phyloP scores from a whole-genome alignment of 2,888 invertebrate genomes.

The Tachystola acroxantha region DNA sequence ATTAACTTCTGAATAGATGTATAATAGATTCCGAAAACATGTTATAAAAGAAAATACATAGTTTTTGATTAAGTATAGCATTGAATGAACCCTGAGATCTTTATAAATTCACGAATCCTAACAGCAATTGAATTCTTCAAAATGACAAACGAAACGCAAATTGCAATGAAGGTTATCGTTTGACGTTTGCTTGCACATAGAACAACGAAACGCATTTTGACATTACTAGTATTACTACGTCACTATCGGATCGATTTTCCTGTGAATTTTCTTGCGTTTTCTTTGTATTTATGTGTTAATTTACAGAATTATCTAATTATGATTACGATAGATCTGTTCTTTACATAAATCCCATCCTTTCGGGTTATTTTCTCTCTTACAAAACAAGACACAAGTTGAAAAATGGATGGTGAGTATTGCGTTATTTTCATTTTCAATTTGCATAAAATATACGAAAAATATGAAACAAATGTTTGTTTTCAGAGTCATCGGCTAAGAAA shows the following conservation, averaged over 20 bases:
- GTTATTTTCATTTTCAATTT: neutral
- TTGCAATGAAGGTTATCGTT: no score
- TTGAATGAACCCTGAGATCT: no score
- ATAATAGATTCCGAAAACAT: no score
- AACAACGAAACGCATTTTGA: neutral
- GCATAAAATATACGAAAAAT: neutral
- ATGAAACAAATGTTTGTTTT: conserved; percentile 9
- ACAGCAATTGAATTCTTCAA: no score
- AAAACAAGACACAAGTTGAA: neutral
- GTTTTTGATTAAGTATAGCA: no score
- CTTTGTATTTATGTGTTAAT: conserved; percentile 11
- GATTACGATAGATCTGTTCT: conserved; percentile 8
- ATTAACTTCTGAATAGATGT: no score
- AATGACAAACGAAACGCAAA: no score
- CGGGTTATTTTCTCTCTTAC: neutral
- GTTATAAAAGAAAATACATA: no score
- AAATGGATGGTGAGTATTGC: conserved; percentile 15
- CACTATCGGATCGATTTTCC: conserved; percentile 11
- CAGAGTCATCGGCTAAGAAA: conserved; percentile 57
- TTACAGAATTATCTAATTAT: conserved; percentile 9
- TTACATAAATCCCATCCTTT: neutral
- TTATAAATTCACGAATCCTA: no score
- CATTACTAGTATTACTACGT: no score
- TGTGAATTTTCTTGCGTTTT: conserved; percentile 12
- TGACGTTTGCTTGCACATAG: no score